phyloP scores from a whole-genome alignment of 2,888 invertebrate genomes.

The Pediacus dermestoides region DNA sequence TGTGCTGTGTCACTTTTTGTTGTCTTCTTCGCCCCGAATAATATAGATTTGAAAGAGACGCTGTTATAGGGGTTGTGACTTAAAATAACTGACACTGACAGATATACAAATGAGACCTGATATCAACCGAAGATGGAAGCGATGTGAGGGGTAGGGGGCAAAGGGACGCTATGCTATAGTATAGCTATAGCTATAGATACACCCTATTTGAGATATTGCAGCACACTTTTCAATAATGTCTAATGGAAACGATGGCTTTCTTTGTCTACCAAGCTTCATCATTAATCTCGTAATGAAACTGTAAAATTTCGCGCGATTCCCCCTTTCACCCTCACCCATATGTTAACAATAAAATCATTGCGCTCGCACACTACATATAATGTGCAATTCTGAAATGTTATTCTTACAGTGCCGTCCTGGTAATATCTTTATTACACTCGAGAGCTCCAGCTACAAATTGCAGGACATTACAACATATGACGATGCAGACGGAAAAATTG shows the following conservation, averaged over 20 bases:
- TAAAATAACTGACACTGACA: slow-evolving; percentile 47
- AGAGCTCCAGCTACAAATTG: slow-evolving; percentile 42
- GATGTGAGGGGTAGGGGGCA: too few species aligned
- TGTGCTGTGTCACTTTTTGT: too few species aligned
- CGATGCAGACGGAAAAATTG: slow-evolving; percentile 44
- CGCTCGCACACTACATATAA: slow-evolving; percentile 18
- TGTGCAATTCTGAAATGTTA: slow-evolving; percentile 33
- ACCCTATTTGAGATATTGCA: slow-evolving; percentile 48
- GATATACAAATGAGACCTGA: slow-evolving; percentile 50
- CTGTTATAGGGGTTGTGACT: slow-evolving; percentile 3
- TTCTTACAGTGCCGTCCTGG: slow-evolving; percentile 34
- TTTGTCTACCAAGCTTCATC: too few species aligned
- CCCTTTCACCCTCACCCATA: too few species aligned
- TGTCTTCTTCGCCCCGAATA: too few species aligned
- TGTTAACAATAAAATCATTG: slow-evolving; percentile 20
- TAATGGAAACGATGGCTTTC: slow-evolving; percentile 41
- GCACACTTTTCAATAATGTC: slow-evolving; percentile 50
- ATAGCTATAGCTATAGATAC: slow-evolving; percentile 47
- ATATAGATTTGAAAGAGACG: too few species aligned
- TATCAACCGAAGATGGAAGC: slow-evolving; percentile 42
- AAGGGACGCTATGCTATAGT: too few species aligned
- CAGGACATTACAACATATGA: slow-evolving; percentile 43
- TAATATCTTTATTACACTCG: slow-evolving; percentile 45
- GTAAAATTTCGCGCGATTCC: too few species aligned
- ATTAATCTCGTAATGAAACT: too few species aligned